Base-by-base conservation (phyloP, 1,140 invertebrate species). In the Drosophila erecta region DNA sequence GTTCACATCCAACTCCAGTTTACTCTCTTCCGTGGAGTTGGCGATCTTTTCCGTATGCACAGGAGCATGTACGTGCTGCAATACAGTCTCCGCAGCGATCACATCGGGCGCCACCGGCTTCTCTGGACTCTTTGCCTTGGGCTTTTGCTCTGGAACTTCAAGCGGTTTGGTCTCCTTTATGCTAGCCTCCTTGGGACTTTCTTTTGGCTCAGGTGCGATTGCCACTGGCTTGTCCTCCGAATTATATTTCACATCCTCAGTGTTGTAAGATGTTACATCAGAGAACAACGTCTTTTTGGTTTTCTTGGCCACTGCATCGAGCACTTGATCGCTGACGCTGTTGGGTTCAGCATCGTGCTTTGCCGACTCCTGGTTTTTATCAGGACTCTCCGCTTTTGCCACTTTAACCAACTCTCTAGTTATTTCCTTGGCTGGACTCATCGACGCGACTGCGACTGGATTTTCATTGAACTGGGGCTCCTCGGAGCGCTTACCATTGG, bases 301-400 rank as follows among this genome's bases (percentile, higher is more conserved):
- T 73, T 85, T 93, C 71, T 92, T 90, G 14, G 79, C 81, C 56
- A 80, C 92, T 11, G 76, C 85, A 69, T 77, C 78, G 10, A 92
- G 67, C 7, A 92, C 89, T 62, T 90, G 90, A 12, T 91, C 90
- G 50, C 46, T 71, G 44, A 65, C 73, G 58, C 8, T 79, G 46
- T 15, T 44, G 4, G 35, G 50, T 17, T 89, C 80, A 5, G 56
- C 71, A 8, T 77, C 76, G 20, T 12, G 55, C 12, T 38, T 53
- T 3, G 35, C 15, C 2, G 53, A 4, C 10, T 57, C 51, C 6
- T 30, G 8, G 14, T 8, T 44, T 53, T 70, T 46, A 14, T 2
- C 49, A 24, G 62, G 4, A 30, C 14, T 47, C 24, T 76, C 55
- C 1, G 37, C 15, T 14, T 41, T 59, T 1, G 47, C 8, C 5